phyloP scores from a whole-genome alignment of 2,113 vertebrate species.

The Pampusana beccarii region DNA sequence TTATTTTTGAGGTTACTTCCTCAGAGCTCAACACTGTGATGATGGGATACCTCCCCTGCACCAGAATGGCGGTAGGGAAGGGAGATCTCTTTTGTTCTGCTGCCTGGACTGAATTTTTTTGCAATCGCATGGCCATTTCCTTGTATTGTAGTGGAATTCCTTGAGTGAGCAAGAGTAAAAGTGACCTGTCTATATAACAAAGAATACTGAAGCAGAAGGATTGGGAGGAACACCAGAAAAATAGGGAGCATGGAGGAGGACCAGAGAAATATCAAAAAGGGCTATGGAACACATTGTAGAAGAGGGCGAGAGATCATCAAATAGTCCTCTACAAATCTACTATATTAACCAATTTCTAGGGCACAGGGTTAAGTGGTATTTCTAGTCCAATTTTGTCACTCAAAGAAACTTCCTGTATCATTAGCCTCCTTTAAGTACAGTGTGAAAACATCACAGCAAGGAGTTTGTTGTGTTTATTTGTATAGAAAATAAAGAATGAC shows the following conservation, averaged over 20 bases:
- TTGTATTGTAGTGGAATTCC: conserved; percentile 17
- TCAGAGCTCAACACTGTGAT: background rate
- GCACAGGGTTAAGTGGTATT: conserved; percentile 61
- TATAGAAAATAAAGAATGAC: background rate
- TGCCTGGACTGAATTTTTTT: background rate
- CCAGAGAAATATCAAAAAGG: conserved; percentile 23
- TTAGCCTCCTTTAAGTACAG: conserved; percentile 35
- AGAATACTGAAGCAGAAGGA: conserved; percentile 33
- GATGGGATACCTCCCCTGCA: background rate
- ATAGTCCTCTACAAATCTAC: conserved; percentile 42
- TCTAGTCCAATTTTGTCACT: conserved; percentile 50
- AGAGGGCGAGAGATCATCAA: conserved; percentile 39
- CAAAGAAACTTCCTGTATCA: conserved; percentile 47
- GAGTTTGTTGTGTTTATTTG: conserved; percentile 20
- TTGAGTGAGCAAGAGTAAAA: conserved; percentile 60
- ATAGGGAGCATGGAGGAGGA: conserved; percentile 47
- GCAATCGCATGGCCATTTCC: background rate
- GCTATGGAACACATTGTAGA: conserved; percentile 21
- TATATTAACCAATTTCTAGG: conserved; percentile 58
- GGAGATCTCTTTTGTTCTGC: background rate
- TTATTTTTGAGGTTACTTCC: conserved; percentile 16
- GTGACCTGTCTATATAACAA: conserved; percentile 2
- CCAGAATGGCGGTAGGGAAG: background rate
- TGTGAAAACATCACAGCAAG: background rate
- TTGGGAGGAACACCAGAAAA: conserved; percentile 36